A percentile compares a stretch with the other conserved stretches of the same genome.
phyloP scores from a whole-genome alignment of 2,113 vertebrate species.

The Tragelaphus scriptus region DNA sequence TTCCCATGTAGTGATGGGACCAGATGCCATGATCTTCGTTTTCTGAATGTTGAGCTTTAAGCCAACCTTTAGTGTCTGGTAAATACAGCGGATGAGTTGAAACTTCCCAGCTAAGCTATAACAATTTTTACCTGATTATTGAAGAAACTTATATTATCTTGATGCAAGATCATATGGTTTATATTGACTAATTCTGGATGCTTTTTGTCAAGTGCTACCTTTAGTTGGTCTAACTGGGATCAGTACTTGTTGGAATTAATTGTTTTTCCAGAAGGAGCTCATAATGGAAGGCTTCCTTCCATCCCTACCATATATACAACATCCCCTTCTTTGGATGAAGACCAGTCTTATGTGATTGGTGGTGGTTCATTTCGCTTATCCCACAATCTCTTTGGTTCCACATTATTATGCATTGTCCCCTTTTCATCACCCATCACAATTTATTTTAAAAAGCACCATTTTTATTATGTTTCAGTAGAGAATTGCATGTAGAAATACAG shows the following conservation, averaged over 20 bases:
- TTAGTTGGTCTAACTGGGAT: neutral
- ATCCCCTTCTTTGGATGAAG: neutral
- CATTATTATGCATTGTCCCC: rapidly evolving
- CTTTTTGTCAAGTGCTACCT: neutral
- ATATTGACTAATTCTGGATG: neutral
- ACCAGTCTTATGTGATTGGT: neutral
- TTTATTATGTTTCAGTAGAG: neutral
- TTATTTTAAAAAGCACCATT: neutral
- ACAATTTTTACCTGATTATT: neutral
- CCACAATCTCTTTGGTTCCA: neutral
- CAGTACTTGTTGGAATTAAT: neutral
- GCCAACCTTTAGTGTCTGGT: no score
- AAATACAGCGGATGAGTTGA: neutral
- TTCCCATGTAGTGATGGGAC: no score
- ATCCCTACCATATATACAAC: neutral
- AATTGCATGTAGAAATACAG: neutral
- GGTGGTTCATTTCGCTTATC: neutral
- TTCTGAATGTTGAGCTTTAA: no score
- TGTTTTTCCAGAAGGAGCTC: neutral
- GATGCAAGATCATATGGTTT: neutral
- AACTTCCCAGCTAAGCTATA: neutral
- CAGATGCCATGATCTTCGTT: no score
- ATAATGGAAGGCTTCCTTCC: neutral
- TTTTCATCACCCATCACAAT: neutral
- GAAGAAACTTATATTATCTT: neutral